Evolutionary conservation across 2,888 invertebrate genomes (phyloP), one percentile per base, ranked within the genome.

Genomic region (Silvanus unidentatus): DNA sequence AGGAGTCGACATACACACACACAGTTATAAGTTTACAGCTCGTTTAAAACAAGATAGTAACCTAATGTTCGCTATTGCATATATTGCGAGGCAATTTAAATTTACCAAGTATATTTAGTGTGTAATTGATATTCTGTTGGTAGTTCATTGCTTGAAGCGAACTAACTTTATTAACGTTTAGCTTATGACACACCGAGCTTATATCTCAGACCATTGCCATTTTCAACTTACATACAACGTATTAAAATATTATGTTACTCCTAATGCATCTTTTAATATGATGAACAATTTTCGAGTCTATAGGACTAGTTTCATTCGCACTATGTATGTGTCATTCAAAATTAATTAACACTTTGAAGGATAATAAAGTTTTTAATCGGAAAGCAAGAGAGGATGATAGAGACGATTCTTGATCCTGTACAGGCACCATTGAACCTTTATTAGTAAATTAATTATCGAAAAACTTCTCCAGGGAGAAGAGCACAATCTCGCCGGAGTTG

Each of bases 51-150:
- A 37, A 37, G 37, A 37, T 37, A 37, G 37, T 37, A 16, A 32
- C 13, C n/a, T 32, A 48, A 35, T 43, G 42, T 44, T 47, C 43
- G 38, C 45, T 43, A 47, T 51, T 43, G 37, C 37, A 37, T 37
- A 52, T 49, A 52, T 48, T 52, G 47, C 39, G 40, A 44, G 40
- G 46, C 47, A 52, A 54, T 52, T 50, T 46, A 49, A 54, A 52
- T 54, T 50, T 49, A 39, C 45, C 44, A 43, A 50, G 50, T 52
- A 46, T 54, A 48, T 50, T 54, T 52, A 54, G 45, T 54, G 45
- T 54, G 50, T 54, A 54, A 54, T 52, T 54, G 54, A 54, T 54
- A 54, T 52, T 52, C 48, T 43, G 51, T 42, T 51, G 44, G 46
- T 46, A 49, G 47, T 38, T 49, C 38, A 35, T 36, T 43, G 48